These are phyloP conservation scores for Astropecten irregularis DNA, from an alignment of 53 echinoderm and acorn worm species.

Conservation along the genomic window DNA sequence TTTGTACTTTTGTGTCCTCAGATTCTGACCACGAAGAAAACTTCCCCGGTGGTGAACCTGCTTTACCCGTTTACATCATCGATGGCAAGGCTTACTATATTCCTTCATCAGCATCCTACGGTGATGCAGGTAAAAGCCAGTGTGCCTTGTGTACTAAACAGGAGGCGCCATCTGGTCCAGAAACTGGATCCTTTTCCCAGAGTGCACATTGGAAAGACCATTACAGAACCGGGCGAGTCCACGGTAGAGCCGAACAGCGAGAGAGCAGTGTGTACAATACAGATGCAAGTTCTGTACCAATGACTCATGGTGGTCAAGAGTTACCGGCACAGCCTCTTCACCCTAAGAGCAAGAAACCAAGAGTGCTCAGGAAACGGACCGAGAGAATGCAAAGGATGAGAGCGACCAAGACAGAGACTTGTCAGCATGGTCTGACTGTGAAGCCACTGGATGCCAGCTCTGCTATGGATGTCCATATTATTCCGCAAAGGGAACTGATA, in stretches of 20 bases:
- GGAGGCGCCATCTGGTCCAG: no score
- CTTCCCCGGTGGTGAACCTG: background rate
- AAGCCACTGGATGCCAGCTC: no score
- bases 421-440: no score
- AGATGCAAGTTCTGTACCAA: background rate
- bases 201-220: no score
- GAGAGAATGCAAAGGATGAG: background rate
- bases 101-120: background rate
- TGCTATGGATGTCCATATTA: no score
- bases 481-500: no score
- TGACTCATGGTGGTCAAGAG: background rate
- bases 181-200: no score
- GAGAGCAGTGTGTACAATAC: background rate
- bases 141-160: no score
- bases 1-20: no score
- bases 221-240: background rate
- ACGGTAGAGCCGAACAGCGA: background rate
- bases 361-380: background rate
- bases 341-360: background rate
- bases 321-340: background rate
- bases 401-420: background rate
- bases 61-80: constrained; percentile 2
- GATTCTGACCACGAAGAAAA: background rate
- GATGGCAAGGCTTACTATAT: background rate
- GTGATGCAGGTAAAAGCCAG: background rate